Evolutionary conservation across 2,888 invertebrate species (phyloP).

Genomic region (Eupithecia exiguata): DNA sequence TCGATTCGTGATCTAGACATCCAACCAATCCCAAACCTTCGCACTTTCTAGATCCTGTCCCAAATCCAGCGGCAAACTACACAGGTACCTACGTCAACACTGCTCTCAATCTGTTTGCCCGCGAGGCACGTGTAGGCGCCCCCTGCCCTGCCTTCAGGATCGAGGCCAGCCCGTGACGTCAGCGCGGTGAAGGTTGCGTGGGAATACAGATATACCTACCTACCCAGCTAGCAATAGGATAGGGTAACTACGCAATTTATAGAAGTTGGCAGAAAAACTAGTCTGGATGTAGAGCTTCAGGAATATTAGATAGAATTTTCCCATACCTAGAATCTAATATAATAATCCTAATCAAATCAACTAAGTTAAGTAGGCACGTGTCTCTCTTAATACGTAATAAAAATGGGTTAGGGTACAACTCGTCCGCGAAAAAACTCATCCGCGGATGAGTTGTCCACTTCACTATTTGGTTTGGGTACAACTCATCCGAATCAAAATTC

Average conservation of each 20-base stretch:
- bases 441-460: too few relatives aligned
- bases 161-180: conserved; percentile 13
- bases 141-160: not conserved
- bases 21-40: not conserved
- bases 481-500: too few relatives aligned
- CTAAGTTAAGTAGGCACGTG: too few relatives aligned
- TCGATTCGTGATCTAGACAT: not conserved
- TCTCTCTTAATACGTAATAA: too few relatives aligned
- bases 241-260: not conserved
- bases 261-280: not conserved
- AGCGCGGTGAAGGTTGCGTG: conserved; percentile 9
- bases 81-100: not conserved
- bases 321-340: too few relatives aligned
- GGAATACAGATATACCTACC: not conserved
- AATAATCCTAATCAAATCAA: too few relatives aligned
- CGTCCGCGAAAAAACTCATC: too few relatives aligned
- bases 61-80: not conserved
- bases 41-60: not conserved
- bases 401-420: too few relatives aligned
- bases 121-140: not conserved
- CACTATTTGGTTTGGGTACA: too few relatives aligned
- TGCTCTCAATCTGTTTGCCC: conserved; percentile 9
- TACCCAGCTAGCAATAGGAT: not conserved
- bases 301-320: not conserved
- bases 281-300: not conserved